phyloP scores from a whole-genome alignment of 2,113 vertebrate species.

The Mesocricetus auratus region DNA sequence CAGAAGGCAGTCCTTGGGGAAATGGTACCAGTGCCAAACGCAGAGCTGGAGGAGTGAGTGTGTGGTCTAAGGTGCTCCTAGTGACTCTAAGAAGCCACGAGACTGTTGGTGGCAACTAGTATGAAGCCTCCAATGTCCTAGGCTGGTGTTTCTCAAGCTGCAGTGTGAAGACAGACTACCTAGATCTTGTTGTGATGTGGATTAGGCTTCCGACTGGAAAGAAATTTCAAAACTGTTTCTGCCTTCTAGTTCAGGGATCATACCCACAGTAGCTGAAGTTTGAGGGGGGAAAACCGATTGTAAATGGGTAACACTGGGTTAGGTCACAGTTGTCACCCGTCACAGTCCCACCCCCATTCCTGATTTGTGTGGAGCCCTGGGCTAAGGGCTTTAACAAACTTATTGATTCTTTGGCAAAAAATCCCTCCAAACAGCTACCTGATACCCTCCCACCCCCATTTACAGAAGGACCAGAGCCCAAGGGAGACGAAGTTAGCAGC shows the following conservation, averaged over 20 bases:
- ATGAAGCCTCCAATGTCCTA: background rate
- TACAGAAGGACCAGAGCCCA: background rate
- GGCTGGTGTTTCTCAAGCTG: background rate
- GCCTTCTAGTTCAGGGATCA: too few species aligned
- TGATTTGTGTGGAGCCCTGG: too few species aligned
- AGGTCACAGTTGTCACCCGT: background rate
- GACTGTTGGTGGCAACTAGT: background rate
- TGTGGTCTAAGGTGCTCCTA: background rate
- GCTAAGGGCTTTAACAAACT: background rate
- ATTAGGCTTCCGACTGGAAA: background rate
- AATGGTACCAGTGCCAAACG: background rate
- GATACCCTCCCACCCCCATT: background rate
- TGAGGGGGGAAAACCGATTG: background rate
- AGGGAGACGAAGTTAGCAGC: background rate
- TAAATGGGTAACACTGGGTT: background rate
- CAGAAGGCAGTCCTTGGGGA: background rate
- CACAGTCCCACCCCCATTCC: accelerated
- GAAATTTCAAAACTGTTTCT: background rate
- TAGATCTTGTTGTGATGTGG: background rate
- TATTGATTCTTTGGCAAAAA: background rate
- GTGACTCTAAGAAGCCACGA: background rate
- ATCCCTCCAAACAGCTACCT: background rate
- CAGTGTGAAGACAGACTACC: background rate
- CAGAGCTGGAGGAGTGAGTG: background rate
- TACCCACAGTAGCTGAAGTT: background rate